Conservation (phyloP, 2,888 invertebrate genomes). For the Standfussiana lucernea region DNA sequence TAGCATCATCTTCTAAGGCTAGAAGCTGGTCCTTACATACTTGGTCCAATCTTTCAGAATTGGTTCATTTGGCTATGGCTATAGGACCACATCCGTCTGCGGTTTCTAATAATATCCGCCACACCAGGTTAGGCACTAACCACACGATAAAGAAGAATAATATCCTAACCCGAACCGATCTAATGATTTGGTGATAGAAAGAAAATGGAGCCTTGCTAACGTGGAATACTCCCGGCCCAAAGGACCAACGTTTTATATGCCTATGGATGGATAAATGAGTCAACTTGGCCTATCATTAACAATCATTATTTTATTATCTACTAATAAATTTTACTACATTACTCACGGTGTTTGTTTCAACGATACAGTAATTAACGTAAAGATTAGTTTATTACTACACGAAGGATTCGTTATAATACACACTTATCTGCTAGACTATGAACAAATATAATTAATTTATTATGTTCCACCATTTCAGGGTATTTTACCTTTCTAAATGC, state of each 20-base stretch:
- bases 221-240: not conserved
- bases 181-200: no score
- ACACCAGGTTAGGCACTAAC: no score
- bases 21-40: not conserved
- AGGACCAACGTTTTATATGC: constrained; percentile 12
- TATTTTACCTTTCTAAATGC: not conserved
- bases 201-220: not conserved
- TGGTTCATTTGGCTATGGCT: not conserved
- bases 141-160: no score
- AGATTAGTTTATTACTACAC: constrained; percentile 49
- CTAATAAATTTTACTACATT: constrained; percentile 29
- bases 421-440: constrained; percentile 14
- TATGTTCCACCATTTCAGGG: not conserved
- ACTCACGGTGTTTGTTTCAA: constrained; percentile 19
- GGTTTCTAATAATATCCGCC: not conserved
- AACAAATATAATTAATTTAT: constrained; percentile 38
- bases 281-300: constrained; percentile 3
- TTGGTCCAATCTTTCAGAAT: not conserved
- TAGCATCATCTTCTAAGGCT: not conserved
- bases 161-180: not conserved
- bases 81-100: not conserved
- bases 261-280: not conserved
- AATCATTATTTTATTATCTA: constrained; percentile 12
- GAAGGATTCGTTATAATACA: constrained; percentile 54
- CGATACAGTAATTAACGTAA: constrained; percentile 36